Evolutionary conservation across 1,140 invertebrate genomes (phyloP).

Genomic region (Drosophila pallidifrons): DNA sequence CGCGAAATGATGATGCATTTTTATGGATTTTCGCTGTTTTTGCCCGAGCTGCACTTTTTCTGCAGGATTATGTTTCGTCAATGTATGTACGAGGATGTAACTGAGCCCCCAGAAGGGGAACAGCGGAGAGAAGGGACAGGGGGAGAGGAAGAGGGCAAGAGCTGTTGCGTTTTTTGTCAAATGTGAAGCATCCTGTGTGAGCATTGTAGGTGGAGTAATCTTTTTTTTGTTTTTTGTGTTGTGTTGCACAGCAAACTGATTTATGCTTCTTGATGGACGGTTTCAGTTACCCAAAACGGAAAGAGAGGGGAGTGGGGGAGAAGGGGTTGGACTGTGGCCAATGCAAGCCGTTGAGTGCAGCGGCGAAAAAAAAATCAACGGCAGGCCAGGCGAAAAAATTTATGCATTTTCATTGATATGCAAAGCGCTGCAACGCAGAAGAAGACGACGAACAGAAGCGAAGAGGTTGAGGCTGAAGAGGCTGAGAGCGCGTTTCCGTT

Average conservation of each 20-base stretch:
- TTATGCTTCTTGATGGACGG: conserved; percentile 83
- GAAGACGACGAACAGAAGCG: conserved; percentile 61
- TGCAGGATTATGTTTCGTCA: conserved; percentile 65
- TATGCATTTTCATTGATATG: conserved; percentile 85
- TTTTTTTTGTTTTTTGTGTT: conserved; percentile 38
- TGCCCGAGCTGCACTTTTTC: conserved; percentile 66
- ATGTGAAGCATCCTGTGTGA: conserved; percentile 68
- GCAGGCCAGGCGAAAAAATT: conserved; percentile 67
- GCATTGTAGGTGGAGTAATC: conserved; percentile 20
- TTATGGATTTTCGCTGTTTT: conserved; percentile 85
- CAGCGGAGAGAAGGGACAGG: not conserved
- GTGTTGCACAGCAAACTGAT: conserved; percentile 63
- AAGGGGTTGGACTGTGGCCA: conserved; percentile 23
- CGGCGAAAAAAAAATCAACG: conserved; percentile 40
- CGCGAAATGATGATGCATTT: conserved; percentile 84
- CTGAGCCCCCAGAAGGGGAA: not conserved
- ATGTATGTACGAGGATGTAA: conserved; percentile 33
- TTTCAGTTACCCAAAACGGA: conserved; percentile 17
- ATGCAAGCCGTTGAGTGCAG: conserved; percentile 63
- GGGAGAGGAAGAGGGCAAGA: not conserved
- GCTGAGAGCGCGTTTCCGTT: conserved; percentile 73
- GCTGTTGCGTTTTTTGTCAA: conserved; percentile 59
- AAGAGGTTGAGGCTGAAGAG: no score
- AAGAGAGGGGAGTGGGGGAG: conserved; percentile 25
- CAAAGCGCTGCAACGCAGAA: conserved; percentile 62